Conservation (phyloP, 2,888 invertebrate species). For the Arge pagana region DNA sequence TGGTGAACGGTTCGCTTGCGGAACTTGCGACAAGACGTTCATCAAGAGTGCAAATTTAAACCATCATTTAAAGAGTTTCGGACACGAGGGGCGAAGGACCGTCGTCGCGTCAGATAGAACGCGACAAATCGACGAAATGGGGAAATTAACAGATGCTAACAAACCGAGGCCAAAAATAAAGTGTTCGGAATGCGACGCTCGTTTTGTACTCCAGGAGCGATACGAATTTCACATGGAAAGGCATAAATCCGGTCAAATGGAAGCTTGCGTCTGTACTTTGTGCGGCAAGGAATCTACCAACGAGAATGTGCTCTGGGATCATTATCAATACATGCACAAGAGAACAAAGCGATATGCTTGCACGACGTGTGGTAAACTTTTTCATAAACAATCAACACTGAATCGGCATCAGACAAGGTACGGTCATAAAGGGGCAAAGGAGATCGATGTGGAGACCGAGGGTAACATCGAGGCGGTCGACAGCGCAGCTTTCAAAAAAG, state of each 20-base stretch:
- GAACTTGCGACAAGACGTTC: slow-evolving; percentile 20
- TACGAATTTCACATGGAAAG: slow-evolving; percentile 22
- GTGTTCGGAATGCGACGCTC: slow-evolving; percentile 18
- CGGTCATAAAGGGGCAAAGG: slow-evolving; percentile 19
- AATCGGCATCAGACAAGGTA: slow-evolving; percentile 22
- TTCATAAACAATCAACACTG: slow-evolving; percentile 22
- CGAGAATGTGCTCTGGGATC: slow-evolving; percentile 23
- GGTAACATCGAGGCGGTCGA: slow-evolving; percentile 17
- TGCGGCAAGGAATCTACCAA: slow-evolving; percentile 23
- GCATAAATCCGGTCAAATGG: slow-evolving; percentile 19
- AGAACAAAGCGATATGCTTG: slow-evolving; percentile 23
- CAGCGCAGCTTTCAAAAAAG: slow-evolving; percentile 22
- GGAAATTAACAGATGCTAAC: slow-evolving; percentile 13
- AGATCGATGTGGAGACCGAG: slow-evolving; percentile 20
- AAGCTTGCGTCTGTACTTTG: slow-evolving; percentile 11
- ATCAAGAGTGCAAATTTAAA: slow-evolving; percentile 16
- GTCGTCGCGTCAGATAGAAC: slow-evolving; percentile 1
- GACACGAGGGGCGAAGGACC: slow-evolving; percentile 18
- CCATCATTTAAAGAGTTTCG: slow-evolving; percentile 21
- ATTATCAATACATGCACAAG: slow-evolving; percentile 25
- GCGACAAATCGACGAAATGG: background rate
- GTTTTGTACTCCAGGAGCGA: slow-evolving; percentile 22
- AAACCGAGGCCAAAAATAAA: slow-evolving; percentile 22
- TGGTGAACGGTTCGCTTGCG: slow-evolving; percentile 16
- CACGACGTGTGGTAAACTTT: slow-evolving; percentile 22